Conservation (phyloP, 2,888 invertebrate genomes). For the Cataglyphis altisquamis region DNA sequence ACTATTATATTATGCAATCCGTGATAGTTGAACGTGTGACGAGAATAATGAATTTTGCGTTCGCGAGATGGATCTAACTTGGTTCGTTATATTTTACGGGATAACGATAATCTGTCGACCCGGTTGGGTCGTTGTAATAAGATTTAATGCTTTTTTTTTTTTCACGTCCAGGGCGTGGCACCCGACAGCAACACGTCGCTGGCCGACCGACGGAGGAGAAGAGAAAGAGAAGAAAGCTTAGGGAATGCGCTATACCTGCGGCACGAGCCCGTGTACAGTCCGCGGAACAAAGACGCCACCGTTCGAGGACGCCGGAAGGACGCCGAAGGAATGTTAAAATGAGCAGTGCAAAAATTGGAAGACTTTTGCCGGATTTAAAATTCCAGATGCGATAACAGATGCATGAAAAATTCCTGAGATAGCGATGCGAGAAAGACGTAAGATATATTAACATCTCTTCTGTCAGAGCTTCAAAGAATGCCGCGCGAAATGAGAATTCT, state of each 20-base stretch:
- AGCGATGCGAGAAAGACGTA: not conserved
- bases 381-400: constrained; percentile 8
- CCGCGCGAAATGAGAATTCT: not conserved
- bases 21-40: not conserved
- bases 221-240: constrained; percentile 48
- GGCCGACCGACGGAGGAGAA: constrained; percentile 16
- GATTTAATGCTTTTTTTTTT: constrained; percentile 47
- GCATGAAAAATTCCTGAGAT: constrained; percentile 7
- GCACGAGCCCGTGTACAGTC: constrained; percentile 42
- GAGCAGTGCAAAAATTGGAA: constrained; percentile 13
- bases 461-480: not conserved
- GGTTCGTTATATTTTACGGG: not conserved
- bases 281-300: constrained; percentile 27
- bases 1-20: not conserved
- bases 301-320: constrained; percentile 15
- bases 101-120: constrained; percentile 1
- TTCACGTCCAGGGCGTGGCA: constrained; percentile 60
- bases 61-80: not conserved
- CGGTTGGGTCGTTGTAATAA: constrained; percentile 36
- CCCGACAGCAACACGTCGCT: constrained; percentile 18
- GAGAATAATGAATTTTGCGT: not conserved
- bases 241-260: constrained; percentile 52
- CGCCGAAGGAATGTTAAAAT: constrained; percentile 10
- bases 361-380: constrained; percentile 20
- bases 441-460: not conserved